phyloP scores from a whole-genome alignment of 2,888 invertebrate species.

The Drosophila nr. perissopoda region DNA sequence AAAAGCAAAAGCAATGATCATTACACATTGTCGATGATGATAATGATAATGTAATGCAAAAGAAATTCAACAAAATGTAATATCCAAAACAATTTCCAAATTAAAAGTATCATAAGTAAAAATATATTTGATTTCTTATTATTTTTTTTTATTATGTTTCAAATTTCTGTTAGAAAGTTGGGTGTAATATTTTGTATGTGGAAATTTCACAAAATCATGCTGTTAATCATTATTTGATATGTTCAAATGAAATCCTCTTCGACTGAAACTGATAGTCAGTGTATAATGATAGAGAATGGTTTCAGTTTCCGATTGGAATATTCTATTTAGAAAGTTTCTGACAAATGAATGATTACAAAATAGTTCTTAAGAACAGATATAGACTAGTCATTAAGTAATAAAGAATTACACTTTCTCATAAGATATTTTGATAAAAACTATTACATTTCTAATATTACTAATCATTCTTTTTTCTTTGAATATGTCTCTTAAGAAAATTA shows the following conservation, averaged over 20 bases:
- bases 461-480: not conserved
- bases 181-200: constrained; percentile 1
- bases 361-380: not conserved
- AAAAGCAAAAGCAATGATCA: constrained; percentile 47
- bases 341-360: constrained; percentile 6
- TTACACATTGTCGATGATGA: constrained; percentile 30
- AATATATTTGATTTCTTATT: constrained; percentile 17
- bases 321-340: constrained; percentile 26
- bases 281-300: not conserved
- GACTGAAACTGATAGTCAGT: not conserved
- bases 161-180: constrained; percentile 48
- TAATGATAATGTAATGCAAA: constrained; percentile 44
- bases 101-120: constrained; percentile 28
- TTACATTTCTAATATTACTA: not conserved
- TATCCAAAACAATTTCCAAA: constrained; percentile 39
- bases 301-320: not conserved
- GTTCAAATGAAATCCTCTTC: constrained; percentile 10
- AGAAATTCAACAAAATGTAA: constrained; percentile 41
- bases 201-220: constrained; percentile 45
- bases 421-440: not conserved
- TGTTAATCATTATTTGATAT: constrained; percentile 37
- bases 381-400: not conserved
- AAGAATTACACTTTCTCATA: too few species aligned
- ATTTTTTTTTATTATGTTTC: constrained; percentile 8
- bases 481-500: not conserved